Evolutionary conservation across 1,140 invertebrate species (phyloP).

Genomic region (Ephestia elutella): DNA sequence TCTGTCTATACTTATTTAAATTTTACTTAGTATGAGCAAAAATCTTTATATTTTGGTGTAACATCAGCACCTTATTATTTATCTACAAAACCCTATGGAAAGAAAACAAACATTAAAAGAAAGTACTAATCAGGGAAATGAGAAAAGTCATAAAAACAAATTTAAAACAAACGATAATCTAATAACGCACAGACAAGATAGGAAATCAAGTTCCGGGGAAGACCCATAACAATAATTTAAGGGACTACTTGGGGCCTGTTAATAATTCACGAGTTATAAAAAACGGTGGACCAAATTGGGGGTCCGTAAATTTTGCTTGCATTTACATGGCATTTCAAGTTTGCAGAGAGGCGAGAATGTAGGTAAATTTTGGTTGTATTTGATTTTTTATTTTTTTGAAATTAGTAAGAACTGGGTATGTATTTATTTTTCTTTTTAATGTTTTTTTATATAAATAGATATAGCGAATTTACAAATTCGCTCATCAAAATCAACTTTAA

Average conservation of each 20-base stretch:
- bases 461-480: too few relatives aligned
- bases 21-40: too few relatives aligned
- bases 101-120: not conserved
- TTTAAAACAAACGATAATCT: conserved; percentile 8
- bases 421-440: too few relatives aligned
- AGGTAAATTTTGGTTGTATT: not conserved
- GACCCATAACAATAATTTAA: conserved; percentile 36
- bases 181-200: conserved; percentile 4
- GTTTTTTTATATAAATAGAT: too few relatives aligned
- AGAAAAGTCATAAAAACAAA: not conserved
- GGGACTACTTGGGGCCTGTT: conserved; percentile 23
- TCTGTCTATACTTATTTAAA: too few relatives aligned
- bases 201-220: conserved; percentile 13
- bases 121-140: not conserved
- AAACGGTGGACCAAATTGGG: conserved; percentile 30
- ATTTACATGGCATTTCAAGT: conserved; percentile 38
- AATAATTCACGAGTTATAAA: conserved; percentile 41
- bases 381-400: not conserved
- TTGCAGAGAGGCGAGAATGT: conserved; percentile 20
- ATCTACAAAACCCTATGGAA: too few relatives aligned
- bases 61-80: too few relatives aligned
- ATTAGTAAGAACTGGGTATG: not conserved
- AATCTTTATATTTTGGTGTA: too few relatives aligned
- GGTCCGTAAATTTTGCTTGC: conserved; percentile 27
- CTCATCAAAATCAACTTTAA: too few relatives aligned